phyloP scores from a whole-genome alignment of 2,113 vertebrate species.

The Eclectus roratus region DNA sequence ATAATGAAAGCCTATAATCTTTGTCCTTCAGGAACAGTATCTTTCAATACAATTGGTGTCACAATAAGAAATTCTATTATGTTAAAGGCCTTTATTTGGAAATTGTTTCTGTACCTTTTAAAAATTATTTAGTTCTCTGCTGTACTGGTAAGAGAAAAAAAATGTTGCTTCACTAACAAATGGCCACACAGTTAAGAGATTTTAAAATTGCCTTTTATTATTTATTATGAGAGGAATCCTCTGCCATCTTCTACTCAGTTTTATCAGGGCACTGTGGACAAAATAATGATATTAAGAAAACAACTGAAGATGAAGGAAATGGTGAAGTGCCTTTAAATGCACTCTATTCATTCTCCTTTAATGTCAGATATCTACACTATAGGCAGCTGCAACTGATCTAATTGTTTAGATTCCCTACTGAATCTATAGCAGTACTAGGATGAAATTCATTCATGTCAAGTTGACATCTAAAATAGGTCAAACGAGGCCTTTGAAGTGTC shows the following conservation, averaged over 20 bases:
- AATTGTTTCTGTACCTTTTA: background rate
- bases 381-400: background rate
- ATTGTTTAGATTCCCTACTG: background rate
- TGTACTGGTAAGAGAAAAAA: background rate
- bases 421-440: background rate
- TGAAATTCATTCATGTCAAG: background rate
- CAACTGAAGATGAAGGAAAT: background rate
- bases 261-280: background rate
- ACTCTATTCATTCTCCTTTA: background rate
- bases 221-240: background rate
- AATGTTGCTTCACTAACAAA: background rate
- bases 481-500: background rate
- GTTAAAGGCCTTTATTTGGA: background rate
- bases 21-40: background rate
- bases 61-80: background rate
- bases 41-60: background rate
- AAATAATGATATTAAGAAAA: background rate
- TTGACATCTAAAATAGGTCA: conserved; percentile 4
- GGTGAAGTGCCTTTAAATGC: background rate
- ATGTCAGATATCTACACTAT: background rate
- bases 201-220: background rate
- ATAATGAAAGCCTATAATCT: background rate
- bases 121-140: background rate
- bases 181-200: background rate
- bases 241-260: background rate